These are phyloP conservation scores for Peromyscus nudipes DNA, from an alignment of 2,797 vertebrate genomes.

Conservation along the genomic window DNA sequence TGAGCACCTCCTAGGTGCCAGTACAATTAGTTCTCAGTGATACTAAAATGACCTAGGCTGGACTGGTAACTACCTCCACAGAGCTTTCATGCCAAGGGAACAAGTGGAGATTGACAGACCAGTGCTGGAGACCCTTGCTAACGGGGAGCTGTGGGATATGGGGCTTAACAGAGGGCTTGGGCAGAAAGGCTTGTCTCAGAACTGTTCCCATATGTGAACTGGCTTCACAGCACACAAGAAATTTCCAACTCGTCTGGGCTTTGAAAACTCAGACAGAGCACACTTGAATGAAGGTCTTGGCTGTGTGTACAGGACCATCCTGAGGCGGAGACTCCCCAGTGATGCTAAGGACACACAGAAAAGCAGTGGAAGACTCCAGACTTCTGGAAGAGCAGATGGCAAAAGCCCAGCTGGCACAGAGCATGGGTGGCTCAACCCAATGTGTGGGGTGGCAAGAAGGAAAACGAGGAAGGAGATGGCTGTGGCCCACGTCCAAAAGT, in stretches of 20 bases:
- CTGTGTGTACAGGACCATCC: not conserved
- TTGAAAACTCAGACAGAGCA: not conserved
- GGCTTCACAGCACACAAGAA: not conserved
- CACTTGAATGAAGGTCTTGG: not conserved
- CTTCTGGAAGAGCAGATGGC: not conserved
- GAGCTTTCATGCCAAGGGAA: not conserved
- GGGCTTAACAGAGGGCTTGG: not conserved
- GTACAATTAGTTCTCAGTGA: not conserved
- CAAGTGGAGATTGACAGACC: not conserved
- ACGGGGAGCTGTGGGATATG: not conserved
- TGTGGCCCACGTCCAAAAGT: not conserved
- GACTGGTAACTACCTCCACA: not conserved
- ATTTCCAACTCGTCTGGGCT: not conserved
- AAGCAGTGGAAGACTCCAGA: not conserved
- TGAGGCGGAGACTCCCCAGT: not conserved
- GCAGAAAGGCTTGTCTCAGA: slow-evolving; percentile 16
- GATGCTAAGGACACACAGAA: slow-evolving; percentile 39
- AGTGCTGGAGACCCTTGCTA: not conserved
- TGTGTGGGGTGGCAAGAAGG: not conserved
- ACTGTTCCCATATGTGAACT: not conserved
- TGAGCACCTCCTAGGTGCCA: not conserved
- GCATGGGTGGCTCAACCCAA: not conserved
- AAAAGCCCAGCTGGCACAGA: slow-evolving; percentile 37
- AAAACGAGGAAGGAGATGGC: not conserved
- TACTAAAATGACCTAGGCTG: not conserved